These are phyloP conservation scores for Sphaerolaimus hirsutus DNA, from an alignment of 2,888 invertebrate species.

Conservation along the genomic window DNA sequence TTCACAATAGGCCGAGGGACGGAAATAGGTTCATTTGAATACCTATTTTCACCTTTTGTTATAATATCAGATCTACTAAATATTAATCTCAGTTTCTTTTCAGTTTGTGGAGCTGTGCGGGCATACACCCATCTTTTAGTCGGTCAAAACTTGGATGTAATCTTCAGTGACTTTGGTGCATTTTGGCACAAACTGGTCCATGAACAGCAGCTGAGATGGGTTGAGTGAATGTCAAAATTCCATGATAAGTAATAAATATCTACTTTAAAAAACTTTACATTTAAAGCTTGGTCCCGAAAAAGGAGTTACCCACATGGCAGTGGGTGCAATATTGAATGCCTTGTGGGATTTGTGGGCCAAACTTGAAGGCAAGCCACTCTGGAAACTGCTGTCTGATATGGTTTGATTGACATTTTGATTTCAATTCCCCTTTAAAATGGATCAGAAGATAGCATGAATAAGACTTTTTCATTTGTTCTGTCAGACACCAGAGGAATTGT, in stretches of 20 bases:
- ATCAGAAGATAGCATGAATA: no score
- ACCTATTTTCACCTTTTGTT: neutral
- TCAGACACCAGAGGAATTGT: no score
- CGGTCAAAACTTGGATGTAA: conserved; percentile 41
- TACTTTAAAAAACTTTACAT: neutral
- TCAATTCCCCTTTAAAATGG: no score
- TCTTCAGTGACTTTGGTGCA: conserved; percentile 47
- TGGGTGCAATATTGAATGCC: conserved; percentile 44
- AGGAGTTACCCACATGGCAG: neutral
- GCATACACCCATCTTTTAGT: conserved; percentile 45
- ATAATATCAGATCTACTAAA: neutral
- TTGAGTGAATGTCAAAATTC: conserved; percentile 20
- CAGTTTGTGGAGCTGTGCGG: conserved; percentile 48
- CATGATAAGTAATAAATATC: neutral
- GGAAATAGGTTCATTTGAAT: conserved; percentile 40
- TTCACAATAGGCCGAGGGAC: conserved; percentile 71
- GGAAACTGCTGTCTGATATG: conserved; percentile 59
- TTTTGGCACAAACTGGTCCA: conserved; percentile 61
- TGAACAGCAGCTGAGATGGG: conserved; percentile 75
- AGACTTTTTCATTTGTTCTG: no score
- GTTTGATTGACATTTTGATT: no score
- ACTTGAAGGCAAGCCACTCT: conserved; percentile 55
- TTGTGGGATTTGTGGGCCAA: conserved; percentile 77
- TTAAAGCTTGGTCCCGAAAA: conserved; percentile 1
- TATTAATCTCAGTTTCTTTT: conserved; percentile 10